Base-by-base conservation (phyloP, 2,113 vertebrate genomes). In the Toxotes chatareus region DNA sequence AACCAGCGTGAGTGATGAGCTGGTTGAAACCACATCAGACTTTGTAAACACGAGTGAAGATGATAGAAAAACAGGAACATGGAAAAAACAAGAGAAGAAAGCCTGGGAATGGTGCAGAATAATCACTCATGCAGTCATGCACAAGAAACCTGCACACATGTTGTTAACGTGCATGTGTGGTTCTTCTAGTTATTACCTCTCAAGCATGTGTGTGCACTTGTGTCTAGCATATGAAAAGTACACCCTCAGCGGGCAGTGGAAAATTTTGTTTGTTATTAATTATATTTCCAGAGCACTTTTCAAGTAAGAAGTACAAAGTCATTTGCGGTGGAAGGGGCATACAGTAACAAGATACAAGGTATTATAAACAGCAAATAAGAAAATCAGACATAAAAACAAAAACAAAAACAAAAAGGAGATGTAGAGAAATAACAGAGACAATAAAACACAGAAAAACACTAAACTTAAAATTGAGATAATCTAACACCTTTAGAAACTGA, bases 21-120 rank as follows among this genome's bases (percentile, higher is more conserved):
- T 59, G 60, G 64, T 75, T 76, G 46, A 76, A 90, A 86, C 84
- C 86, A 87, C 82, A 91, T 86, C 77, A 81, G 82, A 74, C 85
- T 75, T 76, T 85, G 81, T 73, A 85, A 87, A 89, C 44, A 79
- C 23, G 5, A 62, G 74, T 60, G 73, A 79, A 85, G 71, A 85
- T 68, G 49, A 60, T 65, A 57, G 80, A 78, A 82, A 79, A 90
- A 85, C 63, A 80, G 42, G 16, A 42, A 49, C 47, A 49, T 63
- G 75, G 79, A 64, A 82, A 80, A 73, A 86, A 80, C 57, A 84
- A 47, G 31, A 40, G 53, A 36, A 63, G 68, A 79, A 88, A 40
- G 75, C 36, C 67, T 84, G 75, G 71, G 63, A 86, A 82, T 70
- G 63, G 51, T 23, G 61, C 66, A 68, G 53, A 53, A 73, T 80